Percentiles rank a stretch among this genome's conserved stretches.
phyloP scores from a whole-genome alignment of 1,140 invertebrate species.

The Periplaneta americana region DNA sequence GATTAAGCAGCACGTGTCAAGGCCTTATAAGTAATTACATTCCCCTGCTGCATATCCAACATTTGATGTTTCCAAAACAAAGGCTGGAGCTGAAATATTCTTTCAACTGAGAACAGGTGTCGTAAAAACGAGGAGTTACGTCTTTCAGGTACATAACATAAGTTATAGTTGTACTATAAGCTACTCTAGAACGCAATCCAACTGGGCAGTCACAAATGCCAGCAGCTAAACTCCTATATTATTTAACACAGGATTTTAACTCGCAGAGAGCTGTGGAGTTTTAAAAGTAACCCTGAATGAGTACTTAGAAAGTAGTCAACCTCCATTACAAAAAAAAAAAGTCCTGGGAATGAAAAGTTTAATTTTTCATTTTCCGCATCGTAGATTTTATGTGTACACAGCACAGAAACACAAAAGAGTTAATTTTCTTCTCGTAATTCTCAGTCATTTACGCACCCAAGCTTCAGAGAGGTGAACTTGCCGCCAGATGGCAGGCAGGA shows the following conservation, averaged over 20 bases:
- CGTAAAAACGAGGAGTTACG: not conserved
- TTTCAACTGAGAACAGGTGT: too few relatives aligned
- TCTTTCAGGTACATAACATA: not conserved
- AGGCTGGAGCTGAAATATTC: too few relatives aligned
- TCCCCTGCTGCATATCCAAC: too few relatives aligned
- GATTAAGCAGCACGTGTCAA: too few relatives aligned
- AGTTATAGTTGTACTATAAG: not conserved
- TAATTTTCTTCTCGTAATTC: not conserved
- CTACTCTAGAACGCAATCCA: not conserved
- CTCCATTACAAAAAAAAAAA: not conserved
- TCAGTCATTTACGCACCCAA: too few relatives aligned
- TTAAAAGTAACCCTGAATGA: not conserved
- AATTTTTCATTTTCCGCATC: not conserved
- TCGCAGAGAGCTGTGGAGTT: not conserved
- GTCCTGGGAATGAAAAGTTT: not conserved
- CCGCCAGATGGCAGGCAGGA: not conserved
- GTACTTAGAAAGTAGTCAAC: not conserved
- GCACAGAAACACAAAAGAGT: not conserved
- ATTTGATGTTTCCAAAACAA: too few relatives aligned
- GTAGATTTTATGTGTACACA: not conserved
- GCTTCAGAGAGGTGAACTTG: not conserved
- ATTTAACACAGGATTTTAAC: not conserved
- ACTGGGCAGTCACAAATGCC: not conserved
- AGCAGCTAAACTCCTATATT: not conserved
- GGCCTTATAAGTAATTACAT: too few relatives aligned